Percentiles rank a stretch among this genome's conserved stretches.
phyloP scores from a whole-genome alignment of 2,797 vertebrate genomes.

The Bradypus variegatus region DNA sequence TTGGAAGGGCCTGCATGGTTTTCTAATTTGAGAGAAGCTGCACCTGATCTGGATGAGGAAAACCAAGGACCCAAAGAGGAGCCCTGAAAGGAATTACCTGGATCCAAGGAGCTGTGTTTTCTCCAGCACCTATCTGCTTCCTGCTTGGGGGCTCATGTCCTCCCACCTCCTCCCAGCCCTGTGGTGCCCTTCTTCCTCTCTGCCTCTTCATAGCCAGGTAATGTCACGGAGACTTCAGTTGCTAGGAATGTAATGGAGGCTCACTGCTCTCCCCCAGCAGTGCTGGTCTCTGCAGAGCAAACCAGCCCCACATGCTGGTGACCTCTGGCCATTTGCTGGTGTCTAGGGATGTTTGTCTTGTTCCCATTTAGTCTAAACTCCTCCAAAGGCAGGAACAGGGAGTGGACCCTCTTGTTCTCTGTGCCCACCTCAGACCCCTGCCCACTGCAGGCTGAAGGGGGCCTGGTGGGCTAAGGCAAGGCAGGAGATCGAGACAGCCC shows the following conservation, averaged over 20 bases:
- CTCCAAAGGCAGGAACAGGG: background rate
- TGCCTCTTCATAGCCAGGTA: background rate
- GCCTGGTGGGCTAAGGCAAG: background rate
- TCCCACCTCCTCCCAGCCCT: background rate
- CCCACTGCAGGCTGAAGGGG: background rate
- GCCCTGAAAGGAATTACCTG: background rate
- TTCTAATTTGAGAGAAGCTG: background rate
- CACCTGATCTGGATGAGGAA: constrained; percentile 3
- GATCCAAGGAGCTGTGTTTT: background rate
- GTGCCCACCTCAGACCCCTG: background rate
- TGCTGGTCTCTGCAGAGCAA: background rate
- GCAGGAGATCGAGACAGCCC: background rate
- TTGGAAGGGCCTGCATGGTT: constrained; percentile 12
- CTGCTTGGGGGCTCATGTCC: background rate
- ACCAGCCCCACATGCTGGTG: background rate
- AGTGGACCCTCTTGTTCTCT: background rate
- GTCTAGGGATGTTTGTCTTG: background rate
- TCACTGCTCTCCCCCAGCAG: no score
- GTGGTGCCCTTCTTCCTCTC: background rate
- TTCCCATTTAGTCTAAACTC: background rate
- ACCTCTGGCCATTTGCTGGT: background rate
- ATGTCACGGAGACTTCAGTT: background rate
- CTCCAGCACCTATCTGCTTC: background rate
- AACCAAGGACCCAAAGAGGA: constrained; percentile 4
- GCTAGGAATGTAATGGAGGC: background rate